phyloP scores from a whole-genome alignment of 2,888 invertebrate species.

The Apamea monoglypha region DNA sequence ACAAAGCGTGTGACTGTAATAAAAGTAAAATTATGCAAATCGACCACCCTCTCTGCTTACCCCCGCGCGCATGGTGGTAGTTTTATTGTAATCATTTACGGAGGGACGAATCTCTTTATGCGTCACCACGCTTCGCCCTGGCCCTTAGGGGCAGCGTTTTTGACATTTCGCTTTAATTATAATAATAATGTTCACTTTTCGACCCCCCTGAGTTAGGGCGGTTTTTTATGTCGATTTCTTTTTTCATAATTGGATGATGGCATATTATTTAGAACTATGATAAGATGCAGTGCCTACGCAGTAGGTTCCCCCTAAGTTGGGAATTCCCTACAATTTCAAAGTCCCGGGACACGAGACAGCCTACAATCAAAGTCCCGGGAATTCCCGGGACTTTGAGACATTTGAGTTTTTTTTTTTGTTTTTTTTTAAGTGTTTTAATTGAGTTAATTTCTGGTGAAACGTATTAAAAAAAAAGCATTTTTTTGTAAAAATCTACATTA shows the following conservation, averaged over 20 bases:
- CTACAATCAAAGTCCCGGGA: no score
- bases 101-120: slow-evolving; percentile 74
- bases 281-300: no score
- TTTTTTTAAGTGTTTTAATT: no score
- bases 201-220: slow-evolving; percentile 38
- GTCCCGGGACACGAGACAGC: no score
- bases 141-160: slow-evolving; percentile 72
- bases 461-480: no score
- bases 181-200: slow-evolving; percentile 67
- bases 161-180: slow-evolving; percentile 76
- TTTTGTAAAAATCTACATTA: no score
- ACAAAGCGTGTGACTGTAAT: slow-evolving; percentile 65
- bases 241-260: slow-evolving; percentile 36
- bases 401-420: no score
- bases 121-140: slow-evolving; percentile 71
- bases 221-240: slow-evolving; percentile 12
- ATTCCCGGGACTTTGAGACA: no score
- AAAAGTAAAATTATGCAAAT: slow-evolving; percentile 70
- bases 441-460: no score
- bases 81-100: slow-evolving; percentile 68
- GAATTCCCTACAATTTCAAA: no score
- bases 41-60: slow-evolving; percentile 47
- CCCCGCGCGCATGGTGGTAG: slow-evolving; percentile 58
- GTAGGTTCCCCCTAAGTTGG: no score
- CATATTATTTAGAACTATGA: neutral